Base-by-base conservation (phyloP, 2,888 invertebrate genomes). In the Argyresthia albistria region DNA sequence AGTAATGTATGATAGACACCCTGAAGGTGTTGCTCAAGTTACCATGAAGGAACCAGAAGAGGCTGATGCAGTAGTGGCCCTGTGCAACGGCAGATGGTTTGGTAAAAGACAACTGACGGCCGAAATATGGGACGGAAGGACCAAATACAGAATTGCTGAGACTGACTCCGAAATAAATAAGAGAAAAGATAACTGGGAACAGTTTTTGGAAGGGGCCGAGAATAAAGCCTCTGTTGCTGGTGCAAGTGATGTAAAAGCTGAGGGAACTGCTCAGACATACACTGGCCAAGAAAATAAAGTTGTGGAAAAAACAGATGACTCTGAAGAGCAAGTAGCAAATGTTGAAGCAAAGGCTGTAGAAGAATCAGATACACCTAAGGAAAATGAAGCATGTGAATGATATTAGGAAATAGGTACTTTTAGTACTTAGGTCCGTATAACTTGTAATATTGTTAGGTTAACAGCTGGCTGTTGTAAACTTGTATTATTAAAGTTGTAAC, bases 121-220 rank as follows among this genome's bases (percentile, higher is more conserved):
- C 4, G 93, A 94, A 70, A 92, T 94, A 58, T 99, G 97, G 96
- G 98, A 99, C 84, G 99, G 99, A 14, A 94, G 94, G 73, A 96
- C 97, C 0, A 98, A 97, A 76, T 97, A 93, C 80, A 93, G 93
- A 75, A 92, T 97, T 65, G 91, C 92, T 52, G 99, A 99, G 86
- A 97, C 97, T 0, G 97, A 96, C 69, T 93, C 93, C 49, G 95
- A 98, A 72, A 91, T 93, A 35, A 91, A 92, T 57, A 91, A 93
- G 56, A 89, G 99, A 56, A 80, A 97, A 53, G 90, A 92, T 50
- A 93, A 95, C 59, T 99, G 98, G 98, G 94, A 94, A 64, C 90
- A 93, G 62, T 97, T 91, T 79, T 83, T 97, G 62, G 93, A 93
- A 58, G 82, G 67, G 16, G 54, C 47, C 7, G 12, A 16, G 37